Percentiles rank a stretch among this genome's conserved stretches.
Conservation (phyloP, 2,797 vertebrate genomes). For the Scolopax bukidnonensis region DNA sequence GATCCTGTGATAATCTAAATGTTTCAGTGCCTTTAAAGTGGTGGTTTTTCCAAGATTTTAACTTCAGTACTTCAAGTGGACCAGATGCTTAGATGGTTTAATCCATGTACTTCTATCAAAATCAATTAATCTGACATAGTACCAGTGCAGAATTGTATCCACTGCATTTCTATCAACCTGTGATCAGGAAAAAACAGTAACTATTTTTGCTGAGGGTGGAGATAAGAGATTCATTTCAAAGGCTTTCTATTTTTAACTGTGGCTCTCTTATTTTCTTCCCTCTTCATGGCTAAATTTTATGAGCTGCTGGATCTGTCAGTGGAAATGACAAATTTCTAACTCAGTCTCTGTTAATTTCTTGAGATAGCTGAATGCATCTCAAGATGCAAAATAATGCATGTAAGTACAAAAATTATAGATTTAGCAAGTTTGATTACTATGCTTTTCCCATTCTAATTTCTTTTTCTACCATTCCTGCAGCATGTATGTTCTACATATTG, state of each 20-base stretch:
- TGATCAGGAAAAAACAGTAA: background rate
- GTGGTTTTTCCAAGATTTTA: background rate
- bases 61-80: background rate
- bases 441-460: background rate
- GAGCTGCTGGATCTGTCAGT: constrained; percentile 5
- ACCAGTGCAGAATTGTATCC: background rate
- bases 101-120: background rate
- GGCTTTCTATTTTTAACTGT: constrained; percentile 12
- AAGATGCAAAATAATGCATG: background rate
- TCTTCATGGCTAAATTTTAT: constrained; percentile 4
- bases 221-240: constrained; percentile 13
- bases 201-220: constrained; percentile 15
- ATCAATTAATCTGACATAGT: background rate
- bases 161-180: background rate
- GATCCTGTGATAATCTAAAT: background rate
- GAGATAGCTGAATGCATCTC: background rate
- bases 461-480: background rate
- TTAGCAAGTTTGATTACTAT: background rate
- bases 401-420: background rate
- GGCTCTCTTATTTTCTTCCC: background rate
- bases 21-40: background rate
- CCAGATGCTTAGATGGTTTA: background rate
- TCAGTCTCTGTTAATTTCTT: background rate
- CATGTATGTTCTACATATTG: background rate
- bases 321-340: constrained; percentile 14